Evolutionary conservation across 2,113 vertebrate species (phyloP).

Genomic region (Elephas maximus): DNA sequence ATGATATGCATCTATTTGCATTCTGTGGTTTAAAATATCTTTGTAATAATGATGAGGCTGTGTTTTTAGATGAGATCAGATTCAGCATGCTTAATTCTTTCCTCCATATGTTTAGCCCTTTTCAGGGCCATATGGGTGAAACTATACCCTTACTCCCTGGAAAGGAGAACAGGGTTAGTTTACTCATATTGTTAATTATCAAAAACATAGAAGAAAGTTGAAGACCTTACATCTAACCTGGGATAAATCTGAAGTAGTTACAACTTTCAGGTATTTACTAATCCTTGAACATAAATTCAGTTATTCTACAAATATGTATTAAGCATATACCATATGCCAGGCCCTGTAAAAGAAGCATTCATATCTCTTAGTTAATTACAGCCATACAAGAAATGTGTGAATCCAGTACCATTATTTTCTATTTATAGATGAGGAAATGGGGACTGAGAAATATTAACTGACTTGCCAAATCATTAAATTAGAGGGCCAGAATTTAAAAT

Average conservation of each 20-base stretch:
- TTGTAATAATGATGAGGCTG: not conserved
- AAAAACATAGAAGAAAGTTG: not conserved
- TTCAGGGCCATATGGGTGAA: not conserved
- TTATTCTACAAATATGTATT: slow-evolving; percentile 39
- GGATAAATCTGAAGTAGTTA: not conserved
- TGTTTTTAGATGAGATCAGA: slow-evolving; percentile 16
- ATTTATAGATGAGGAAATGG: not conserved
- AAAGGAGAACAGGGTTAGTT: not conserved
- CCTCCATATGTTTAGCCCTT: not conserved
- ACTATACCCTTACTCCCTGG: not conserved
- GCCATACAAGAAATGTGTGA: not conserved
- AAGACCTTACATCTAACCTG: not conserved
- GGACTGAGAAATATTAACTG: slow-evolving; percentile 29
- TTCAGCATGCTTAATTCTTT: not conserved
- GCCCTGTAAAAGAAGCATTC: not conserved
- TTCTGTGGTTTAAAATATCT: not conserved
- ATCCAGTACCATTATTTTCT: slow-evolving; percentile 22
- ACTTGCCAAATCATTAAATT: slow-evolving; percentile 7
- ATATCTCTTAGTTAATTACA: not conserved
- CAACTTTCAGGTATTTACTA: not conserved
- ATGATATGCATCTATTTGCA: not conserved
- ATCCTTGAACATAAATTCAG: not conserved
- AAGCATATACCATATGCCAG: not conserved
- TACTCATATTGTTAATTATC: not conserved
- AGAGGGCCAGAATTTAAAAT: not conserved